Percentiles rank a stretch among this genome's conserved stretches.
Evolutionary conservation across 1,140 invertebrate species (phyloP).

Genomic region (Caenorhabditis brenneri): DNA sequence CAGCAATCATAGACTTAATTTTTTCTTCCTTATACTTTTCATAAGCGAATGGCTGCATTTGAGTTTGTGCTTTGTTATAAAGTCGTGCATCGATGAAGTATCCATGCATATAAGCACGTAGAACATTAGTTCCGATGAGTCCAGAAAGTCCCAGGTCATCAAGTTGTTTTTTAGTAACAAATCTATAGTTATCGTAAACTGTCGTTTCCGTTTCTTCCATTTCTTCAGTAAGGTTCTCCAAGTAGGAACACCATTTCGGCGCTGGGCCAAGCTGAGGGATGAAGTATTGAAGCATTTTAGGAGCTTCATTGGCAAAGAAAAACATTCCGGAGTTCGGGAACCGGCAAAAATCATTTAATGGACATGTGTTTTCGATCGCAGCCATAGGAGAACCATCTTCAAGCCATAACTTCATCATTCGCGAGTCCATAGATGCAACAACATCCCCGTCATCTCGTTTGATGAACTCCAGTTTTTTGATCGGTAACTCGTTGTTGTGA

Average conservation of each 20-base stretch:
- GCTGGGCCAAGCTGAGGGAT: conserved; percentile 92
- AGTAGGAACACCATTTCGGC: conserved; percentile 92
- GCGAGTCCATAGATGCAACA: conserved; percentile 88
- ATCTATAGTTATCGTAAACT: conserved; percentile 99
- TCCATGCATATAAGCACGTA: conserved; percentile 97
- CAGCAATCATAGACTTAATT: conserved; percentile 49
- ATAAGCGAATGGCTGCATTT: conserved; percentile 90
- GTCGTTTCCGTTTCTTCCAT: conserved; percentile 81
- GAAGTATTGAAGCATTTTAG: conserved; percentile 92
- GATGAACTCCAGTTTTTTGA: conserved; percentile 87
- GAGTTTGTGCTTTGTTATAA: conserved; percentile 88
- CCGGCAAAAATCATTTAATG: conserved; percentile 88
- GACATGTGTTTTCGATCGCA: conserved; percentile 81
- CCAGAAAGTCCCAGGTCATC: conserved; percentile 87
- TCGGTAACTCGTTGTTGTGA: conserved; percentile 90
- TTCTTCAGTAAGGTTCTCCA: conserved; percentile 96
- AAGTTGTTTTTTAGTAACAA: conserved; percentile 89
- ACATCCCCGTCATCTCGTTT: conserved; percentile 76
- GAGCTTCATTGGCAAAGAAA: conserved; percentile 90
- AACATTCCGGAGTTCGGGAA: conserved; percentile 87
- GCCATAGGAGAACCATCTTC: conserved; percentile 91
- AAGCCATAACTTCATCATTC: conserved; percentile 93
- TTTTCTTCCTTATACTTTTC: conserved; percentile 79
- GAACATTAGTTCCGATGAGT: conserved; percentile 84
- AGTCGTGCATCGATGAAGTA: conserved; percentile 92